These are phyloP conservation scores for Manis pentadactyla DNA, from an alignment of 2,797 vertebrate genomes.

Conservation along the genomic window DNA sequence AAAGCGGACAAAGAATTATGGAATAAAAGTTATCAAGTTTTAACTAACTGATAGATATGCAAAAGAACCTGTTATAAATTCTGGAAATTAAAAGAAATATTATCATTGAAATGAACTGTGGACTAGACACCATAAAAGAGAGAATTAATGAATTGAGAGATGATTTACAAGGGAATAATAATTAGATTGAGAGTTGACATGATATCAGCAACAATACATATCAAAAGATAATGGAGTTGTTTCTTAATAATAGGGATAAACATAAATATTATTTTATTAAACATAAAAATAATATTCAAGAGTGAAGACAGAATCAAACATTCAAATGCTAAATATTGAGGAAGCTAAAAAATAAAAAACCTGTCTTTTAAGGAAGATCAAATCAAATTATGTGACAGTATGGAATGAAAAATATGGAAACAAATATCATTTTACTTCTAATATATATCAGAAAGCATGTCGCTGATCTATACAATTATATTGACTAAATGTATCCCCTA, in stretches of 20 bases:
- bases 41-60: neutral
- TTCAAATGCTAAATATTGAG: neutral
- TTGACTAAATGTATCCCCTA: neutral
- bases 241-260: neutral
- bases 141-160: neutral
- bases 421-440: neutral
- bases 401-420: neutral
- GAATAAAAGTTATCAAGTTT: neutral
- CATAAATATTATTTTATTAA: neutral
- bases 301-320: neutral
- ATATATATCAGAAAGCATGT: neutral
- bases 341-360: neutral
- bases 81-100: neutral
- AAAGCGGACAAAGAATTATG: conserved; percentile 15
- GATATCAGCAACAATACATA: neutral
- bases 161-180: neutral
- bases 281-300: no score
- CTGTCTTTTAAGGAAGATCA: neutral
- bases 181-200: neutral
- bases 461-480: neutral
- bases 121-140: neutral
- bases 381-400: neutral
- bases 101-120: neutral
- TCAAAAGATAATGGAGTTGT: neutral
- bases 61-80: neutral